phyloP scores from a whole-genome alignment of 2,888 invertebrate genomes.

The Ganaspis brasiliensis region DNA sequence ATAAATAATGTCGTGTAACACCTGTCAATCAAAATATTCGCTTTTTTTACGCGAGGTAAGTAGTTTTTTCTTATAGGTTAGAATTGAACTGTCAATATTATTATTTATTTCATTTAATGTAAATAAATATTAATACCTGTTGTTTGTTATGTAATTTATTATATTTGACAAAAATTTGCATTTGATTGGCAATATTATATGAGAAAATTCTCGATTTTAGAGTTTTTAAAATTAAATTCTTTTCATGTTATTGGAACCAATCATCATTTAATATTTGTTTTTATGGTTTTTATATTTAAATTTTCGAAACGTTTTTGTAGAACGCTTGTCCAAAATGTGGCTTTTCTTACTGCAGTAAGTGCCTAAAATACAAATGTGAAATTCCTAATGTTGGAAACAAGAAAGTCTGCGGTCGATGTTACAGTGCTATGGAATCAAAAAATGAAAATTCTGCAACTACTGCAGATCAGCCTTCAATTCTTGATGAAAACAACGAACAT shows the following conservation, averaged over 20 bases:
- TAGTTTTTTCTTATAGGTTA: conserved; percentile 40
- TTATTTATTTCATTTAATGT: not conserved
- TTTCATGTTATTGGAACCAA: conserved; percentile 37
- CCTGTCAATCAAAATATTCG: conserved; percentile 87
- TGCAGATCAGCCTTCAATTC: conserved; percentile 54
- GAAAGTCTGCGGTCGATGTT: conserved; percentile 86
- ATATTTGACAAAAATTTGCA: no score
- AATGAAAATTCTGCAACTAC: conserved; percentile 54
- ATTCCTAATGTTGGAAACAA: conserved; percentile 84
- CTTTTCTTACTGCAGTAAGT: conserved; percentile 91
- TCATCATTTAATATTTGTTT: not conserved
- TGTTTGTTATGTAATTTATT: not conserved
- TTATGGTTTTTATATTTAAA: conserved; percentile 15
- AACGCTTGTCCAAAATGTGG: conserved; percentile 92
- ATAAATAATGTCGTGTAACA: conserved; percentile 86
- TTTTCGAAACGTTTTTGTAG: conserved; percentile 79
- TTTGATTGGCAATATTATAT: no score
- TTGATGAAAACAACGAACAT: conserved; percentile 57
- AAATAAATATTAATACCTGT: not conserved
- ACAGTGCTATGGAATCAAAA: conserved; percentile 74
- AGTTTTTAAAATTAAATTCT: no score
- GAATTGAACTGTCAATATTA: conserved; percentile 40
- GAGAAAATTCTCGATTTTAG: no score
- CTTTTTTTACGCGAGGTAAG: conserved; percentile 88
- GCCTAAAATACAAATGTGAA: conserved; percentile 87